Evolutionary conservation across 1,140 invertebrate species (phyloP).

Genomic region (Venustaconcha ellipsiformis): DNA sequence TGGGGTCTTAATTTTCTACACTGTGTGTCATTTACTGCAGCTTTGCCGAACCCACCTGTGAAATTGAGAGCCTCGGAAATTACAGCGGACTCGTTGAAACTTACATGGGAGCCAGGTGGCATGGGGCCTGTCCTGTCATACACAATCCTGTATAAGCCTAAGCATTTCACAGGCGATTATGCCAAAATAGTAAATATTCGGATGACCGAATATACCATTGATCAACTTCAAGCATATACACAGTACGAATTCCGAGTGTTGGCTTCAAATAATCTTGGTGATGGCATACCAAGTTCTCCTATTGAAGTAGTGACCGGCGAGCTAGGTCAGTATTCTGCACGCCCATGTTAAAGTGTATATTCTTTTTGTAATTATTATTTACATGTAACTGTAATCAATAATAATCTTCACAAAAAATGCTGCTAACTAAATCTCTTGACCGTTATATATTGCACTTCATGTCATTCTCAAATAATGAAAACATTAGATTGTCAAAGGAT

Average conservation of each 20-base stretch:
- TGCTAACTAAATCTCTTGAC: too few species aligned
- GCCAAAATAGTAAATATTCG: constrained; percentile 83
- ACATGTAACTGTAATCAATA: too few species aligned
- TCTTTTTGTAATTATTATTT: constrained; percentile 1
- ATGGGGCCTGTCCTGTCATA: constrained; percentile 89
- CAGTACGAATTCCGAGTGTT: constrained; percentile 95
- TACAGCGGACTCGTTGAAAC: constrained; percentile 89
- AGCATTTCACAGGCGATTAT: constrained; percentile 76
- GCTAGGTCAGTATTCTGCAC: constrained; percentile 83
- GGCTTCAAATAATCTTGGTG: constrained; percentile 92
- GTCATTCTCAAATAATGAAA: too few species aligned
- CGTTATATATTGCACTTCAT: too few species aligned
- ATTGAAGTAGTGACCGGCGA: constrained; percentile 94
- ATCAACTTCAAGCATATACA: constrained; percentile 26
- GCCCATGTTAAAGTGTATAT: background rate
- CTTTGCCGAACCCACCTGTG: constrained; percentile 87
- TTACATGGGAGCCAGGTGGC: constrained; percentile 89
- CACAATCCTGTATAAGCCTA: constrained; percentile 95
- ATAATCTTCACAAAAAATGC: too few species aligned
- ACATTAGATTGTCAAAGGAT: too few species aligned
- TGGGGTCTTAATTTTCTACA: constrained; percentile 2
- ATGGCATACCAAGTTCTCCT: constrained; percentile 86
- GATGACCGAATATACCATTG: constrained; percentile 84
- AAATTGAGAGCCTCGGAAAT: constrained; percentile 91
- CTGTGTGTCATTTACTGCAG: constrained; percentile 70